Evolutionary conservation across 2,888 invertebrate genomes (phyloP).

Genomic region (Fragum fragum): DNA sequence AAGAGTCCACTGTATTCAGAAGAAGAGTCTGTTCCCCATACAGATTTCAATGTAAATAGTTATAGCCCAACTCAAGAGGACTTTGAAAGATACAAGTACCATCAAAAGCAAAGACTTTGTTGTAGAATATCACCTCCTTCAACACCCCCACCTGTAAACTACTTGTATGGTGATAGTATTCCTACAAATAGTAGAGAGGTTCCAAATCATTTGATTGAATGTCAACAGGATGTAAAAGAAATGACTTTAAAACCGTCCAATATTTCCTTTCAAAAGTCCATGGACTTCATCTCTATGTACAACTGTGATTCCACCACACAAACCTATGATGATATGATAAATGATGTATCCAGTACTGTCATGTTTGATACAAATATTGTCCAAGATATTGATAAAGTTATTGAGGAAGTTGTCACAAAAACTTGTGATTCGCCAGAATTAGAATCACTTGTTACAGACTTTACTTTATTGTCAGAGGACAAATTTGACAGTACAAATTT

Average conservation of each 20-base stretch:
- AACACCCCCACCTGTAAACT: not conserved
- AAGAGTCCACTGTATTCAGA: not conserved
- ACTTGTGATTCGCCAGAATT: not conserved
- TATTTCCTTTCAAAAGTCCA: not conserved
- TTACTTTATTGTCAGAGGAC: not conserved
- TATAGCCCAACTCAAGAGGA: conserved; percentile 14
- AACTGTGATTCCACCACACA: conserved; percentile 12
- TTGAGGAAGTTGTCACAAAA: conserved; percentile 8
- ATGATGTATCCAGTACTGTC: not conserved
- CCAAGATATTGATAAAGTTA: conserved; percentile 1
- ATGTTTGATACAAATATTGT: not conserved
- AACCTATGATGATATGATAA: conserved; percentile 16
- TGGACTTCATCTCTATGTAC: not conserved
- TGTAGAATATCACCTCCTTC: not conserved
- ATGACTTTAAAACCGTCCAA: not conserved
- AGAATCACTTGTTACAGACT: not conserved
- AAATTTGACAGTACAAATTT: not conserved
- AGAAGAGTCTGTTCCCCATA: not conserved
- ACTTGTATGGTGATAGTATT: not conserved
- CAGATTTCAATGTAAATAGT: not conserved
- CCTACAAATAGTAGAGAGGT: too few relatives aligned
- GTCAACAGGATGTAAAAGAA: too few relatives aligned
- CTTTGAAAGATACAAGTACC: conserved; percentile 5
- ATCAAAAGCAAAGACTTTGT: not conserved
- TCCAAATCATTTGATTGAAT: too few relatives aligned